phyloP scores from a whole-genome alignment of 2,797 vertebrate species.

The Triplophysa bombifrons region DNA sequence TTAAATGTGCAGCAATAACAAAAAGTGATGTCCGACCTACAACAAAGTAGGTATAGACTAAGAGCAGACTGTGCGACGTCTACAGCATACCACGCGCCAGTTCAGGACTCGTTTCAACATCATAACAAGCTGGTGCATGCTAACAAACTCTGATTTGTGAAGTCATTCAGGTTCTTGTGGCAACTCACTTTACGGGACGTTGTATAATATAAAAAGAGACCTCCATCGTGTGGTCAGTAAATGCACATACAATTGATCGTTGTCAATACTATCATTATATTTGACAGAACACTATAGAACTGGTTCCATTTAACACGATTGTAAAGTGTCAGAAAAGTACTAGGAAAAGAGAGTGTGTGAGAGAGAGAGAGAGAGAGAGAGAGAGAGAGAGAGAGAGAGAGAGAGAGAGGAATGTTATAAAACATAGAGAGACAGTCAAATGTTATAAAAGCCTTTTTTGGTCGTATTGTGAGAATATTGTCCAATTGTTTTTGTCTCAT shows the following conservation, averaged over 20 bases:
- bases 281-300: too few species aligned
- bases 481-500: too few species aligned
- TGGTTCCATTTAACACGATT: too few species aligned
- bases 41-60: not conserved
- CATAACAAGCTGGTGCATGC: not conserved
- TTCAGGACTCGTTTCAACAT: not conserved
- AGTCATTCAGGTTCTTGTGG: not conserved
- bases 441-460: too few species aligned
- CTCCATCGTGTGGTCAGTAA: conserved; percentile 37
- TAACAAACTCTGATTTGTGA: not conserved
- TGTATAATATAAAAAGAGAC: not conserved
- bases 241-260: conserved; percentile 4
- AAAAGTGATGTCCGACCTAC: not conserved
- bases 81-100: too few species aligned
- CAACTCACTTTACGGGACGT: not conserved
- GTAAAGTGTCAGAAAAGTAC: too few species aligned
- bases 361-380: too few species aligned
- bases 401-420: too few species aligned
- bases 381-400: too few species aligned
- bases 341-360: too few species aligned
- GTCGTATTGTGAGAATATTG: not conserved
- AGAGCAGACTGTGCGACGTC: not conserved
- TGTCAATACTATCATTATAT: too few species aligned
- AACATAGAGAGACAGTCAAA: too few species aligned
- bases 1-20: not conserved